Base-by-base conservation (phyloP, 1,140 invertebrate genomes). In the Drosophila elegans region DNA sequence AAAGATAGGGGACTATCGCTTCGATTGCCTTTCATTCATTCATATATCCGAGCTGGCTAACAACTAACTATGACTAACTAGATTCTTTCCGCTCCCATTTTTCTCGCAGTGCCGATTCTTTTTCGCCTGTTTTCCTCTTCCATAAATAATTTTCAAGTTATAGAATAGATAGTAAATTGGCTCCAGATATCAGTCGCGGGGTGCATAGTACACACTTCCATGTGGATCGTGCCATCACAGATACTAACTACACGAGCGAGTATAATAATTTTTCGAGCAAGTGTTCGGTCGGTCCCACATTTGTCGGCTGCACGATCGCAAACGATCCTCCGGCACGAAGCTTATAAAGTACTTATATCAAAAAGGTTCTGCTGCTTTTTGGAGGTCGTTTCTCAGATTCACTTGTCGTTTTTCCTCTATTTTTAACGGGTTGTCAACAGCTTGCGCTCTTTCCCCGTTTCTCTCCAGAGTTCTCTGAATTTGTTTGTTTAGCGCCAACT, bases 131-230 rank as follows among this genome's bases (percentile, higher is more conserved):
- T 48, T 55, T 34, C 45, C 27, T 36, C 42, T 51, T 29, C 62
- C 32, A 52, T 51, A 63, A 63, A 74, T 88, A 81, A 61, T 77
- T 78, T 85, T 75, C 57, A 56, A 78, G 63, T 64, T 61, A 68
- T 66, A 84, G 64, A 88, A 86, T 82, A 86, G 83, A 88, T 88
- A 88, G 80, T 83, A 80, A 68, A 48, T 74, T 48, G 34, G 48
- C 49, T 53, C 27, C 59, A 78, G 75, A 78, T 78, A 78, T 61
- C 75, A 72, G 39, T 34, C 54, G 53, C n/a, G 34, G 48, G 76
- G 82, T 86, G 73, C 81, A 86, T 75, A 83, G 80, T 83, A 83
- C 80, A 82, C 62, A 53, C 44, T 52, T 36, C 36, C 12, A 57
- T 59, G 56, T 16, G 59, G 38, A 36, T 45, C 60, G 16, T 21